Percentiles rank a stretch among this genome's conserved stretches.
These are phyloP conservation scores for Kryptolebias marmoratus DNA, from an alignment of 2,113 vertebrate species.

Conservation along the genomic window DNA sequence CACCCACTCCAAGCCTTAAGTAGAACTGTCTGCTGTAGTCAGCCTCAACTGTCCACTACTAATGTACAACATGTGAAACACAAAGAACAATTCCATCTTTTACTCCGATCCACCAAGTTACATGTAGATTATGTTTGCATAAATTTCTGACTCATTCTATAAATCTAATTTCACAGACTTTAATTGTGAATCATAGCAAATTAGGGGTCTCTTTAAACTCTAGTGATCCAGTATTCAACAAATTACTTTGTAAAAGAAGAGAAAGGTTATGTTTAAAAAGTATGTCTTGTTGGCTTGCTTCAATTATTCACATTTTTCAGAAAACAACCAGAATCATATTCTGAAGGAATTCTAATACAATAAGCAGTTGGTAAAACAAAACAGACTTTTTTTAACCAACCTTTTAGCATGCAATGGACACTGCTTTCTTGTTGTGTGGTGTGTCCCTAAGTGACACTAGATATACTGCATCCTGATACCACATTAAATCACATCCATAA, in stretches of 20 bases:
- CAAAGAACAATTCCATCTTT: conserved; percentile 57
- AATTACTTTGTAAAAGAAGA: conserved; percentile 41
- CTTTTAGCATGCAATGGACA: conserved; percentile 3
- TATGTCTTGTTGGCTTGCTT: conserved; percentile 34
- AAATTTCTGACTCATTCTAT: conserved; percentile 40
- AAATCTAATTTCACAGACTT: conserved; percentile 57
- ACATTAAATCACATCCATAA: conserved; percentile 56
- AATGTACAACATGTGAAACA: conserved; percentile 75
- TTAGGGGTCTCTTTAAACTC: conserved; percentile 55
- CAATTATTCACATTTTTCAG: conserved; percentile 32
- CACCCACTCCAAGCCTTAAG: conserved; percentile 57
- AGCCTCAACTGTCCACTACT: conserved; percentile 70
- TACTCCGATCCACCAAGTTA: conserved; percentile 32
- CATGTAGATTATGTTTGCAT: conserved; percentile 60
- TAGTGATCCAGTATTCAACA: conserved; percentile 35
- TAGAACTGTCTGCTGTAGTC: conserved; percentile 75
- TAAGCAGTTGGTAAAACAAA: conserved; percentile 17
- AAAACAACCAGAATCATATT: conserved; percentile 42
- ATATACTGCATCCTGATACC: conserved; percentile 9
- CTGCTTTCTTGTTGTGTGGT: background rate
- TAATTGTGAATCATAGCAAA: conserved; percentile 59
- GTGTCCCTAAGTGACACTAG: conserved; percentile 40
- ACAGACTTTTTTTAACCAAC: conserved; percentile 31
- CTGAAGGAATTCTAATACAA: conserved; percentile 33
- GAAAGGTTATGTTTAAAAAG: background rate